Percentiles rank a stretch among this genome's conserved stretches.
Evolutionary conservation across 2,888 invertebrate species (phyloP).

Genomic region (Heliconius charithonia): DNA sequence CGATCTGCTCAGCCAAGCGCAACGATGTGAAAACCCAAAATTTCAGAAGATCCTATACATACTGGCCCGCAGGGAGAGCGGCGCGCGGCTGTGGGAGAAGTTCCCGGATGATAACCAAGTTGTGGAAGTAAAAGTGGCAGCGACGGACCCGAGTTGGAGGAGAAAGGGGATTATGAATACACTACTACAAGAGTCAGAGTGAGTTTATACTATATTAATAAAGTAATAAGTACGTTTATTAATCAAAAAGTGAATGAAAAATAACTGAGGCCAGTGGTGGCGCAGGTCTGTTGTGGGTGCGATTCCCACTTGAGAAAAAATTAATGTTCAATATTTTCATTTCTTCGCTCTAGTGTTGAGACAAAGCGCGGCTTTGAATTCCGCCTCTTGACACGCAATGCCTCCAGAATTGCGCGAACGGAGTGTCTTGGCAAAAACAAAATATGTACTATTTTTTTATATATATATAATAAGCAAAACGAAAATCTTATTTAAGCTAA

Average conservation of each 20-base stretch:
- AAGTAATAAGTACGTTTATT: not conserved
- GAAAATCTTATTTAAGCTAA: too few species aligned
- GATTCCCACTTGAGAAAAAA: not conserved
- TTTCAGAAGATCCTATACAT: slow-evolving; percentile 86
- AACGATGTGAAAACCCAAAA: slow-evolving; percentile 83
- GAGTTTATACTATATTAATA: slow-evolving; percentile 57
- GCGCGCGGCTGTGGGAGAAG: slow-evolving; percentile 82
- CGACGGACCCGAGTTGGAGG: slow-evolving; percentile 86
- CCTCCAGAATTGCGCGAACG: too few species aligned
- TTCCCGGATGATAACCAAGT: slow-evolving; percentile 82
- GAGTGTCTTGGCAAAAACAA: too few species aligned
- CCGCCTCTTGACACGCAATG: too few species aligned
- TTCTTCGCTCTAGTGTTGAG: too few species aligned
- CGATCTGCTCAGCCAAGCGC: slow-evolving; percentile 70
- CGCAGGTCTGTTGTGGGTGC: not conserved
- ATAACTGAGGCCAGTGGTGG: not conserved
- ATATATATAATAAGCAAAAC: too few species aligned
- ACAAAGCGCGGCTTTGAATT: too few species aligned
- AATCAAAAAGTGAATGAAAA: not conserved
- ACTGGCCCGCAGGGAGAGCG: slow-evolving; percentile 81
- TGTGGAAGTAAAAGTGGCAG: slow-evolving; percentile 86
- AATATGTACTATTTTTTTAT: too few species aligned
- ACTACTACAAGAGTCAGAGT: slow-evolving; percentile 86
- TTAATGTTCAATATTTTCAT: too few species aligned
- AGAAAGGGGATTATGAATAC: slow-evolving; percentile 87